Base-by-base conservation (phyloP, 2,113 vertebrate species). In the Solenodon paradoxus region DNA sequence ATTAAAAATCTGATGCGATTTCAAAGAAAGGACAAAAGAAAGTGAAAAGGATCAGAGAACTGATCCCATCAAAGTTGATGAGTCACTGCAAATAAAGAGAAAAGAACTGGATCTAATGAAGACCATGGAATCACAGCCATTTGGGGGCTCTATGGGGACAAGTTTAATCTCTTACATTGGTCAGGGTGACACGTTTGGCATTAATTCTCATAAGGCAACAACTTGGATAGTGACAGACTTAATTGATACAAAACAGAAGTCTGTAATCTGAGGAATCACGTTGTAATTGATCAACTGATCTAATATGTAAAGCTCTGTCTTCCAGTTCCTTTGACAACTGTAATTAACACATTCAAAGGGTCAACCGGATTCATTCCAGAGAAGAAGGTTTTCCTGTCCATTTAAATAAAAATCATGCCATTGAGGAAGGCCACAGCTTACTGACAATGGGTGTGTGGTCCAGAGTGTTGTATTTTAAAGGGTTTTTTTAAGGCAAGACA, bases 51-150 rank as follows among this genome's bases (percentile, higher is more conserved):
- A 92, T 88, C 20, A 59, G 8, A 72, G 40, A 95, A 93, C 59
- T 17, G 30, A 42, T 26, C 53, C 22, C 61, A 78, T 55, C 75
- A 78, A 55, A 64, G 38, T 69, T 90, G 81, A 77, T 96, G 90
- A 98, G 82, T 35, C 69, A 96, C 9, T 3, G 91, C 78, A 96
- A 96, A 68, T 30, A 88, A 96, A 47, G n/a, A 86, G 28, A 92
- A 96, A 94, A 92, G 0, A 90, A 84, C 42, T 55, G 16, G 83
- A 86, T 47, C 32, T 96, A 78, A 66, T 85, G 89, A 96, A 64
- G 64, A 90, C 49, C 24, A 83, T 80, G 88, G 89, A 97, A 13
- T 81, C 94, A 96, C 66, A 95, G 55, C 47, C 40, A 82, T 75
- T 61, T 20, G 35, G 81, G 90, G 45, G 5, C 57, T n/a, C 32